A percentile compares a stretch with the other conserved stretches of the same genome.
These are phyloP conservation scores for rat (Rattus norvegicus) DNA, from an alignment of 2,113 vertebrate genomes.

Conservation along the genomic window GRCr8 NC_086021.1:56558501-56559000, in stretches of 20 bases:
- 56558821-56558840: neutral
- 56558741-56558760: conserved; percentile 43
- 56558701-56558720: neutral
- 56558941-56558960: conserved; percentile 12
- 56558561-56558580: neutral
- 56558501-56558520: neutral
- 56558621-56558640: neutral
- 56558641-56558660: neutral
- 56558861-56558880: conserved; percentile 9
- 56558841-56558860: neutral
- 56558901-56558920: neutral
- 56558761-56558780: conserved; percentile 19
- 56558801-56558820: neutral
- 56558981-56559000: neutral
- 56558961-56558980: neutral
- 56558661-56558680: neutral
- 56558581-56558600: neutral
- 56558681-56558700: neutral
- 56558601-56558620: neutral
- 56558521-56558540: neutral
- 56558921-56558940: conserved; percentile 33
- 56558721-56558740: neutral
- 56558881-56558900: conserved; percentile 11
- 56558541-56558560: neutral
- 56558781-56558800: neutral